phyloP scores from a whole-genome alignment of 35 echinoderm and acorn worm genomes.

The Antedon bifida region DNA sequence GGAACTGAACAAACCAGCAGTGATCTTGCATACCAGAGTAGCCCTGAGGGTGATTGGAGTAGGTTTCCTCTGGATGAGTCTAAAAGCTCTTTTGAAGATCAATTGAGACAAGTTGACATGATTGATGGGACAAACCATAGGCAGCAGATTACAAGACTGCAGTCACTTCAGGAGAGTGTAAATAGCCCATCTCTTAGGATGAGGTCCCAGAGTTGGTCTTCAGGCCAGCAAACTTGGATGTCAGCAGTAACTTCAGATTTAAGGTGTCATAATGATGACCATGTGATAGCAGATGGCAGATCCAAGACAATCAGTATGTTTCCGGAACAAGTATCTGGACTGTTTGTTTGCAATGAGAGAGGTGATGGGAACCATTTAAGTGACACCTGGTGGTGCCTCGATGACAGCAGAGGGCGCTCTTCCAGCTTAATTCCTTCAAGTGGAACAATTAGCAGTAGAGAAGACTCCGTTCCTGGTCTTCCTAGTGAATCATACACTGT shows the following conservation, averaged over 20 bases:
- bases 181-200: not conserved
- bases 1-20: not conserved
- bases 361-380: not conserved
- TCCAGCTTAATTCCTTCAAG: not conserved
- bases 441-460: not conserved
- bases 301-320: not conserved
- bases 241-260: not conserved
- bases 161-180: not conserved
- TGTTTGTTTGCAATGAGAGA: not conserved
- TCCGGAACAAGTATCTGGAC: not conserved
- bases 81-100: not conserved
- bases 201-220: not conserved
- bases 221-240: not conserved
- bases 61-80: not conserved
- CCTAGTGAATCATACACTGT: not conserved
- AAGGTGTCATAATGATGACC: not conserved
- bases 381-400: not conserved
- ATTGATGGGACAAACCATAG: not conserved
- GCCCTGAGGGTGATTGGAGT: not conserved
- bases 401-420: not conserved
- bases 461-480: not conserved
- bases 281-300: not conserved
- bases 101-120: not conserved
- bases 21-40: not conserved
- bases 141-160: not conserved